These are phyloP conservation scores for Carollia perspicillata DNA, from an alignment of 2,113 vertebrate species.

Conservation along the genomic window DNA sequence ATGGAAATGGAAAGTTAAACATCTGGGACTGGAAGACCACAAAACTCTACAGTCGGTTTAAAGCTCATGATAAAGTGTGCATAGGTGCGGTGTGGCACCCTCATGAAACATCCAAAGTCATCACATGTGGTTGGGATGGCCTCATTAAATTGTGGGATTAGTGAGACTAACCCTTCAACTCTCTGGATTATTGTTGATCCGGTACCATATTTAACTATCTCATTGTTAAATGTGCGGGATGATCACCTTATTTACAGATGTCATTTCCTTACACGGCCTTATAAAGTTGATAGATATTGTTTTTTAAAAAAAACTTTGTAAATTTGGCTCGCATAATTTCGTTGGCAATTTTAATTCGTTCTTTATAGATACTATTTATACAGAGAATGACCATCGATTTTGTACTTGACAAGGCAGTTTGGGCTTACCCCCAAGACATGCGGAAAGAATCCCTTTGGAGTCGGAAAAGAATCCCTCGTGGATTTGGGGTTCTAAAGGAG, in stretches of 20 bases:
- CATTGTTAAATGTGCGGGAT: conserved; percentile 68
- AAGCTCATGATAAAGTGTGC: conserved; percentile 98
- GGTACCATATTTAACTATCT: conserved; percentile 69
- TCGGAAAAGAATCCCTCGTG: conserved; percentile 13
- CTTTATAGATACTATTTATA: conserved; percentile 48
- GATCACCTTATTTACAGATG: conserved; percentile 60
- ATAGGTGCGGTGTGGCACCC: conserved; percentile 98
- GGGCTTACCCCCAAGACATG: background rate
- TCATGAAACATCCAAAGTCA: conserved; percentile 98
- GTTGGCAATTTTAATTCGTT: conserved; percentile 50
- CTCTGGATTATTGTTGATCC: conserved; percentile 67
- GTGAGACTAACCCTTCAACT: conserved; percentile 19
- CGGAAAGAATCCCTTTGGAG: background rate
- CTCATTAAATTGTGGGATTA: conserved; percentile 98
- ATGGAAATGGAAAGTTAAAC: conserved; percentile 98
- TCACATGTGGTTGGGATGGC: conserved; percentile 98
- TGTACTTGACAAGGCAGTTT: conserved; percentile 19
- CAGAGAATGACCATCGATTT: conserved; percentile 36
- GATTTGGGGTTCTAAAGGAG: background rate
- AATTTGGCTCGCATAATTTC: conserved; percentile 44
- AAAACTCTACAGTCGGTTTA: conserved; percentile 97
- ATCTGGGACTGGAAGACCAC: conserved; percentile 99
- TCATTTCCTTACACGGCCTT: conserved; percentile 55
- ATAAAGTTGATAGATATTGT: conserved; percentile 22
- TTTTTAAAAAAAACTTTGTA: conserved; percentile 20